Evolutionary conservation across 2,113 vertebrate genomes (phyloP).

Genomic region (Dicrurus megarhynchus): DNA sequence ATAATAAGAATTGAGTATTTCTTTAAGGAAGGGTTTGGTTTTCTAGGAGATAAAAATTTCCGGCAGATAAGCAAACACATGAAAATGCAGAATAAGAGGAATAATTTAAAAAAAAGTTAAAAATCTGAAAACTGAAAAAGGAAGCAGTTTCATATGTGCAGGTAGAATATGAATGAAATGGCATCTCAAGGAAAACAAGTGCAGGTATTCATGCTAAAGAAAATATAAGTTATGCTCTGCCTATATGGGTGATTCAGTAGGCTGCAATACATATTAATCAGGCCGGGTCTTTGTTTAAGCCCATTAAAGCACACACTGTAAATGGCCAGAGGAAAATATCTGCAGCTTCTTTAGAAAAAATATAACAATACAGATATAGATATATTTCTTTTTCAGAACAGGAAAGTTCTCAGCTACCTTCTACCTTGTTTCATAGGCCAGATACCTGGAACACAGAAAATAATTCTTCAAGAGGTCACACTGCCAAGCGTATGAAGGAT

Average conservation of each 20-base stretch:
- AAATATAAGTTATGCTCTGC: background rate
- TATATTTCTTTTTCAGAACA: background rate
- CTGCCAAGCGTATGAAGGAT: background rate
- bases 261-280: background rate
- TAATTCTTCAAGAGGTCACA: background rate
- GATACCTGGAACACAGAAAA: background rate
- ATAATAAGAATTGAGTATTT: background rate
- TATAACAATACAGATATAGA: background rate
- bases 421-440: background rate
- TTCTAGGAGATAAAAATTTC: background rate
- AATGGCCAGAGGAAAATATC: background rate
- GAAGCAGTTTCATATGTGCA: background rate
- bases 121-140: background rate
- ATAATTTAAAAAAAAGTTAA: background rate
- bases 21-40: background rate
- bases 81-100: background rate
- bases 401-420: background rate
- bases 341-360: background rate
- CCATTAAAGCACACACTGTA: background rate
- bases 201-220: background rate
- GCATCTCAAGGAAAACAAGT: background rate
- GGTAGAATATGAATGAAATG: background rate
- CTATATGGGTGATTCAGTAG: background rate
- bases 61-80: background rate
- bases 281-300: background rate